phyloP scores from a whole-genome alignment of 2,888 invertebrate genomes.

The Apodemia mormo region DNA sequence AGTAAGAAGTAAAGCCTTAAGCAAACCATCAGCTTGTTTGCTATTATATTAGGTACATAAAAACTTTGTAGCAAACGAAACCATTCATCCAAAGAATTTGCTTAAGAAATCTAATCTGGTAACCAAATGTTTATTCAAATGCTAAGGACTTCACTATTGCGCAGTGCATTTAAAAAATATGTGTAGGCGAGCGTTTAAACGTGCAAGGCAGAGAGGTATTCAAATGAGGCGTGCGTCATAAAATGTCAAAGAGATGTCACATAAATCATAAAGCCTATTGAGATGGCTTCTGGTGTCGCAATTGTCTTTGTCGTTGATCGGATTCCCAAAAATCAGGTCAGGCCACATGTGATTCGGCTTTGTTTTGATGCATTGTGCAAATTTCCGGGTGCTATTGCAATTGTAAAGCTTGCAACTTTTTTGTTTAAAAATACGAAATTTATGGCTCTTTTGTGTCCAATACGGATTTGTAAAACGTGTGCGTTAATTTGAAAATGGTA shows the following conservation, averaged over 20 bases:
- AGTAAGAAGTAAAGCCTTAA: background rate
- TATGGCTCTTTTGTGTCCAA: constrained; percentile 44
- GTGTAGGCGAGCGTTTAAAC: constrained; percentile 66
- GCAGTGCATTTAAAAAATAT: constrained; percentile 60
- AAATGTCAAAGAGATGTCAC: constrained; percentile 72
- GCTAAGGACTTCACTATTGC: constrained; percentile 63
- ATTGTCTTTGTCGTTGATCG: constrained; percentile 58
- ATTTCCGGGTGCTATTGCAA: constrained; percentile 65
- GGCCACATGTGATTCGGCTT: constrained; percentile 75
- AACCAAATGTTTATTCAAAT: constrained; percentile 79
- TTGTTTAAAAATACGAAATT: constrained; percentile 68
- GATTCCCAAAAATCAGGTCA: constrained; percentile 73
- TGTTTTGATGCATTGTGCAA: constrained; percentile 65
- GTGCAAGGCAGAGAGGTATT: constrained; percentile 76
- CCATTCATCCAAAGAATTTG: constrained; percentile 20
- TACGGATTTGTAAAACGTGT: background rate
- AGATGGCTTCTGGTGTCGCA: constrained; percentile 61
- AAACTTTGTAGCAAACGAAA: background rate
- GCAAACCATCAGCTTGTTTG: background rate
- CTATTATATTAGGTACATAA: background rate
- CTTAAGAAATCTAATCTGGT: constrained; percentile 71
- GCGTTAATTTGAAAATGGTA: background rate
- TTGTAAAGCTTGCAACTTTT: constrained; percentile 40
- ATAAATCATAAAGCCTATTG: constrained; percentile 76
- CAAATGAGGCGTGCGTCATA: constrained; percentile 77